Evolutionary conservation across 1,140 invertebrate species (phyloP).

Genomic region (Drosophila neocordata): DNA sequence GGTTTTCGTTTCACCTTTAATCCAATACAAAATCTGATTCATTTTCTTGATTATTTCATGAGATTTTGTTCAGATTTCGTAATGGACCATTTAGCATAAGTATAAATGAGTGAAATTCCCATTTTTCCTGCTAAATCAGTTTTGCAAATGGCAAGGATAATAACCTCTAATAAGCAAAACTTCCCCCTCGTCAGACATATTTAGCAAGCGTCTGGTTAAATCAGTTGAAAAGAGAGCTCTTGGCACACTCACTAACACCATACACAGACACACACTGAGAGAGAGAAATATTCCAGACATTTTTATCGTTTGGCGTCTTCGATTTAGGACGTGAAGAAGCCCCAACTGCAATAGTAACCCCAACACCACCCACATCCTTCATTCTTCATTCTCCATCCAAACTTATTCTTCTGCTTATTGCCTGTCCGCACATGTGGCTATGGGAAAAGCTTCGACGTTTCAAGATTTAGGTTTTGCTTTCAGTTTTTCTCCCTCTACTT

Average conservation of each 20-base stretch:
- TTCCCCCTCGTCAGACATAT: slow-evolving; percentile 30
- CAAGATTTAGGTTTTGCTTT: slow-evolving; percentile 29
- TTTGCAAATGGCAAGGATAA: slow-evolving; percentile 79
- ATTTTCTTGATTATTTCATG: slow-evolving; percentile 21
- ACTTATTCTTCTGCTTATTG: slow-evolving; percentile 9
- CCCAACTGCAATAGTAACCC: slow-evolving; percentile 18
- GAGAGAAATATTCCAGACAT: slow-evolving; percentile 77
- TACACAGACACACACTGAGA: slow-evolving; percentile 15
- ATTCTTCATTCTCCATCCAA: slow-evolving; percentile 16
- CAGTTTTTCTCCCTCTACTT: slow-evolving; percentile 26
- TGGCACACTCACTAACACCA: slow-evolving; percentile 18
- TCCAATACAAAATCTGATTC: slow-evolving; percentile 9
- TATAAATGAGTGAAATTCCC: slow-evolving; percentile 40
- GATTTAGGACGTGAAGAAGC: slow-evolving; percentile 63
- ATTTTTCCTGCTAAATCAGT: slow-evolving; percentile 68
- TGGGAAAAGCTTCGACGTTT: slow-evolving; percentile 39
- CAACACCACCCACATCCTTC: background rate
- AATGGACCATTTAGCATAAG: slow-evolving; percentile 49
- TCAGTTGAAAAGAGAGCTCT: slow-evolving; percentile 53
- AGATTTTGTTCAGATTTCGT: slow-evolving; percentile 19
- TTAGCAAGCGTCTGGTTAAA: slow-evolving; percentile 65
- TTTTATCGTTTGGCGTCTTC: slow-evolving; percentile 82
- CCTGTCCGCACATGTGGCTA: slow-evolving; percentile 39
- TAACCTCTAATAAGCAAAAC: slow-evolving; percentile 75
- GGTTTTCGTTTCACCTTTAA: background rate